Conservation (phyloP, 2,797 vertebrate species). For the Psittacula echo region DNA sequence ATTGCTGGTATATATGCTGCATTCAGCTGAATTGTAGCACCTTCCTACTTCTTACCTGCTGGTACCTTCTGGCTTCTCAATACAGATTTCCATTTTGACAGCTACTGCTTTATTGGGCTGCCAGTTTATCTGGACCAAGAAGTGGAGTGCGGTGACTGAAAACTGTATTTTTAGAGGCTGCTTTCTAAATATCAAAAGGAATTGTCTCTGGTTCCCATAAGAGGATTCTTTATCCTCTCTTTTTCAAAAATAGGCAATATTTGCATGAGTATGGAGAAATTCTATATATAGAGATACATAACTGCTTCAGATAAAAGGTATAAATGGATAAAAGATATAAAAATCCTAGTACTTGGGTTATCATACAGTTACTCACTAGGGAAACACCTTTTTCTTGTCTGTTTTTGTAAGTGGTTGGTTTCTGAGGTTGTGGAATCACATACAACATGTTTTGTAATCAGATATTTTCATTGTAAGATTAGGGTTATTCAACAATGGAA, state of each 20-base stretch:
- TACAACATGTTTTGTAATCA: neutral
- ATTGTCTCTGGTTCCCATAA: neutral
- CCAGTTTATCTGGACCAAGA: neutral
- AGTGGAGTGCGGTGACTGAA: neutral
- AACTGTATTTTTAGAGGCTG: neutral
- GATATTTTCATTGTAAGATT: neutral
- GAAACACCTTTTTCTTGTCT: neutral
- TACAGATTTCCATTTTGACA: neutral
- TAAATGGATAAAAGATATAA: neutral
- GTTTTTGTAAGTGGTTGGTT: neutral
- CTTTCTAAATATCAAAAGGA: neutral
- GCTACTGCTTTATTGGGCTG: neutral
- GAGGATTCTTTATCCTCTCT: neutral
- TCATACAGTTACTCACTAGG: neutral
- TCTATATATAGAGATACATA: neutral
- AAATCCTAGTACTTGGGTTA: neutral
- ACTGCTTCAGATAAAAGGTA: neutral
- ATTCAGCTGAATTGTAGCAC: neutral
- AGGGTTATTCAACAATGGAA: neutral
- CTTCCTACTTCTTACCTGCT: neutral
- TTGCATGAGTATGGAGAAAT: neutral
- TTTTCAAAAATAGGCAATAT: neutral
- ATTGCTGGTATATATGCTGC: neutral
- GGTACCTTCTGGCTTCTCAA: neutral
- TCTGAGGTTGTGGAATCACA: neutral